Evolutionary conservation across 2,113 vertebrate species (phyloP).

Genomic region (Gymnocephalus cernua): DNA sequence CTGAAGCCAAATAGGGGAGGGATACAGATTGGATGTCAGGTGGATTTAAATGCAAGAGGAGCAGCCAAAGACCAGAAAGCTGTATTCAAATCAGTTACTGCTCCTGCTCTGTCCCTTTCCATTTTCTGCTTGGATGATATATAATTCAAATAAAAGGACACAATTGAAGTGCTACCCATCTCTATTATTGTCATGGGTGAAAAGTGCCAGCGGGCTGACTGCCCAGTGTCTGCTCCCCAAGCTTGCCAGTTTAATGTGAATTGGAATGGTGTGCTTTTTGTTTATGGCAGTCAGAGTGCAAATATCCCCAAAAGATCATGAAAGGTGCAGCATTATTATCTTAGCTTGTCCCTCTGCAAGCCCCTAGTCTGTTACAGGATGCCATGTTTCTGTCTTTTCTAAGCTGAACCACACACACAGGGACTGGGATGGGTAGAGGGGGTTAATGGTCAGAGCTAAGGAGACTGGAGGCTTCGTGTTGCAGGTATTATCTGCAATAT

Average conservation of each 20-base stretch:
- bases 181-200: constrained; percentile 4
- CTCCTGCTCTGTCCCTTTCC: constrained; percentile 33
- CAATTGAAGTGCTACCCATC: constrained; percentile 38
- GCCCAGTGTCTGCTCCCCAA: constrained; percentile 35
- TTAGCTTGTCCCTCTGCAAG: background rate
- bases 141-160: constrained; percentile 36
- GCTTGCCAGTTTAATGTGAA: constrained; percentile 31
- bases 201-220: constrained; percentile 45
- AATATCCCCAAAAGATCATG: constrained; percentile 27
- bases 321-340: background rate
- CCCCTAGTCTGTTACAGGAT: background rate
- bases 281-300: constrained; percentile 19
- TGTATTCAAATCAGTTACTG: constrained; percentile 54
- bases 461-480: constrained; percentile 40
- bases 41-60: constrained; percentile 55
- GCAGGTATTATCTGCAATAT: constrained; percentile 31
- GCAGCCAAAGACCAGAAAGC: constrained; percentile 50
- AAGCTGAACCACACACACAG: background rate
- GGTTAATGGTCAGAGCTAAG: constrained; percentile 30
- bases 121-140: constrained; percentile 46
- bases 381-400: background rate
- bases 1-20: constrained; percentile 62
- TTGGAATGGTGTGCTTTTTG: constrained; percentile 19
- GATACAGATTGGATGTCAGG: constrained; percentile 70
- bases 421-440: constrained; percentile 27